Evolutionary conservation across 2,888 invertebrate genomes (phyloP).

Genomic region (Agriotes lineatus): DNA sequence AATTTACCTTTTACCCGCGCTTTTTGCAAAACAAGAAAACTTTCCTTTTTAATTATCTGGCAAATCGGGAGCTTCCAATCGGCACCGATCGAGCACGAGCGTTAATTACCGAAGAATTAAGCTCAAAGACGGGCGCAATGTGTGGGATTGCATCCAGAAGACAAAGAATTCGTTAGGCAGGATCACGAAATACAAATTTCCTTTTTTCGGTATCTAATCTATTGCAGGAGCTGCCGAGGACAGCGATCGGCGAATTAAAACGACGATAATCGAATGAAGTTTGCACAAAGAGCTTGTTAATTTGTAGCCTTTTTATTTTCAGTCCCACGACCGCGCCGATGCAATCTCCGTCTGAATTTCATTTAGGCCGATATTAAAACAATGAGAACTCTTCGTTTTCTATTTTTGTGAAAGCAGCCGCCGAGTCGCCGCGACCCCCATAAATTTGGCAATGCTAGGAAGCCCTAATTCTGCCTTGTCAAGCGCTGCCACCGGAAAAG

Average conservation of each 20-base stretch:
- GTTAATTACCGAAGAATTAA: slow-evolving; percentile 27
- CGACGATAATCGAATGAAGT: slow-evolving; percentile 53
- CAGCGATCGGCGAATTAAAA: slow-evolving; percentile 51
- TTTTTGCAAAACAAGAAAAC: no score
- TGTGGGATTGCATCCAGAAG: slow-evolving; percentile 40
- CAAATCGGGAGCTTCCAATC: no score
- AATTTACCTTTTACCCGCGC: no score
- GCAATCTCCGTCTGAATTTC: slow-evolving; percentile 47
- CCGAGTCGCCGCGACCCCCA: slow-evolving; percentile 9
- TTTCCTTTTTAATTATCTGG: no score
- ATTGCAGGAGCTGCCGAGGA: slow-evolving; percentile 46
- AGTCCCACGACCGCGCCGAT: slow-evolving; percentile 50
- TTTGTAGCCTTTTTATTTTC: slow-evolving; percentile 49
- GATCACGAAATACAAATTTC: slow-evolving; percentile 53
- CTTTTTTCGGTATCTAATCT: slow-evolving; percentile 50
- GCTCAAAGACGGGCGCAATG: slow-evolving; percentile 29
- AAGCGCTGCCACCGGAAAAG: no score
- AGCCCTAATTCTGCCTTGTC: no score
- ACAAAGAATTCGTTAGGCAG: slow-evolving; percentile 46
- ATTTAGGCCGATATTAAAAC: slow-evolving; percentile 45
- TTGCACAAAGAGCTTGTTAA: slow-evolving; percentile 54
- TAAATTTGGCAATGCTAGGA: no score
- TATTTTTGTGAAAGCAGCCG: slow-evolving; percentile 18
- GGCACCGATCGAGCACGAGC: slow-evolving; percentile 13
- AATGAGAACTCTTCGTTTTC: slow-evolving; percentile 36